Evolutionary conservation across 1,140 invertebrate species (phyloP).

Genomic region (Popillia japonica): DNA sequence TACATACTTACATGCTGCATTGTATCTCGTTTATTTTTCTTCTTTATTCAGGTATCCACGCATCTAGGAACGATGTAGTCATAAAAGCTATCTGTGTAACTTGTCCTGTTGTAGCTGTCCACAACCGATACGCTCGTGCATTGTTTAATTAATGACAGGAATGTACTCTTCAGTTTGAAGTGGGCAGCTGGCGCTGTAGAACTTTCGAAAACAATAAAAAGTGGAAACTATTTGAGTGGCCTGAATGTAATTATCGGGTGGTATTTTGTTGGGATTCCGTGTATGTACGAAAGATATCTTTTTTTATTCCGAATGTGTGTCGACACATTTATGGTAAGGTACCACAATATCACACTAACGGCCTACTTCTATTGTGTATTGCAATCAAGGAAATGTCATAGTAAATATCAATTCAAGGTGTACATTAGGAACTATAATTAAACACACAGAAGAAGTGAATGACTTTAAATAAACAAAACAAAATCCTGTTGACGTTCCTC

Average conservation of each 20-base stretch:
- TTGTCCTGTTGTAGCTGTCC: not conserved
- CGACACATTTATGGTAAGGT: too few species aligned
- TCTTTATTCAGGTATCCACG: not conserved
- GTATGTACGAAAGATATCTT: too few species aligned
- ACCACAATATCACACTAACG: too few species aligned
- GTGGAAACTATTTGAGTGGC: not conserved
- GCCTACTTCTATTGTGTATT: too few species aligned
- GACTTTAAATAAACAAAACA: too few species aligned
- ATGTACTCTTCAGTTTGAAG: not conserved
- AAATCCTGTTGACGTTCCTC: too few species aligned
- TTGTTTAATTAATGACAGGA: not conserved
- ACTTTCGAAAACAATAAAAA: not conserved
- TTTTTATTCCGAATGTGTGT: too few species aligned
- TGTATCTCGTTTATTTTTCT: not conserved
- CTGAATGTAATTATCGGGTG: not conserved
- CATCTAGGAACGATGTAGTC: not conserved
- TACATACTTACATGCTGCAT: too few species aligned
- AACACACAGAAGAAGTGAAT: too few species aligned
- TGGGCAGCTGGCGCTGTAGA: not conserved
- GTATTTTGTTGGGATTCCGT: not conserved
- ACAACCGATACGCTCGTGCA: not conserved
- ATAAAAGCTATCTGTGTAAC: not conserved
- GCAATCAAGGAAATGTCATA: too few species aligned
- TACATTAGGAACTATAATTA: too few species aligned
- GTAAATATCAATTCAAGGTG: too few species aligned